phyloP scores from a whole-genome alignment of 2,113 vertebrate species.

The Odontesthes bonariensis region DNA sequence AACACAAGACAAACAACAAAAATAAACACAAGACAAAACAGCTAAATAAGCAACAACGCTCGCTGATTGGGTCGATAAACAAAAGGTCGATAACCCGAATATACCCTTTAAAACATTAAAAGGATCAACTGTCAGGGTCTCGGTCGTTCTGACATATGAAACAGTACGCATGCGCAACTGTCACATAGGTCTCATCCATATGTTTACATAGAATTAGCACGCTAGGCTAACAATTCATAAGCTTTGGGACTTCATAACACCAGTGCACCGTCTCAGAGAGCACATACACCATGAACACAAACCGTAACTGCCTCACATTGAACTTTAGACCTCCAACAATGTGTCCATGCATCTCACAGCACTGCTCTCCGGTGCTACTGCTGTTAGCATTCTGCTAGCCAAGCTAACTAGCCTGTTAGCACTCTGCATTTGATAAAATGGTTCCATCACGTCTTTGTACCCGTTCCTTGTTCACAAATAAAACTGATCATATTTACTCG shows the following conservation, averaged over 20 bases:
- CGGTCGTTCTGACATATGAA: slow-evolving; percentile 36
- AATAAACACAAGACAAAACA: not conserved
- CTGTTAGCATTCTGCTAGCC: slow-evolving; percentile 19
- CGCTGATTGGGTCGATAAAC: not conserved
- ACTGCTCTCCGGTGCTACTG: not conserved
- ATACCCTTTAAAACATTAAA: not conserved
- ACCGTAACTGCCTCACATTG: not conserved
- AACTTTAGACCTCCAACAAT: not conserved
- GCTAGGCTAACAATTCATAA: slow-evolving; percentile 56
- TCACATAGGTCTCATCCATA: slow-evolving; percentile 36
- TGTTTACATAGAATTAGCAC: slow-evolving; percentile 72
- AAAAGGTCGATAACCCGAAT: not conserved
- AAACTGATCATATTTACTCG: not conserved
- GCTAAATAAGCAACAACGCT: not conserved
- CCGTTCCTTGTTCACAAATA: slow-evolving; percentile 4
- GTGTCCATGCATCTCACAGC: not conserved
- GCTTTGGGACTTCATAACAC: not conserved
- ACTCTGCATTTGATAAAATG: slow-evolving; percentile 32
- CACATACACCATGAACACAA: not conserved
- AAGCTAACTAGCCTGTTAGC: slow-evolving; percentile 55
- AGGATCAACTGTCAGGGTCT: slow-evolving; percentile 9
- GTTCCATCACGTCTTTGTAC: slow-evolving; percentile 55
- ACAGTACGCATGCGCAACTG: slow-evolving; percentile 60
- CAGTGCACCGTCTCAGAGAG: not conserved
- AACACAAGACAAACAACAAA: not conserved